Base-by-base conservation (phyloP, 2,113 vertebrate genomes). In the Sinocyclocheilus anshuiensis region DNA sequence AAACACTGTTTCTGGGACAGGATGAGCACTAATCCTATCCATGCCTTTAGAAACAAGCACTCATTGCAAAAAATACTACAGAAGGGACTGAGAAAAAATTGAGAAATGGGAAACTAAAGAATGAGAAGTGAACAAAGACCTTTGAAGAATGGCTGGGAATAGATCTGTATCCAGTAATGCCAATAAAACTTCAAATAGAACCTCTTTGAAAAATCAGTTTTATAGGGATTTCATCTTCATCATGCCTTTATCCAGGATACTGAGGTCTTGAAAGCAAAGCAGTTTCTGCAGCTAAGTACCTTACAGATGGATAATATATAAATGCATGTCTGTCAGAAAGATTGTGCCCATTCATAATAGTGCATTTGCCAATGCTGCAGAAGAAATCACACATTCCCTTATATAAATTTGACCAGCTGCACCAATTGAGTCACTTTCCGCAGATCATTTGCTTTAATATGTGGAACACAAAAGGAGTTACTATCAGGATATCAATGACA, bases 1-100 rank as follows among this genome's bases (percentile, higher is more conserved):
- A 36, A 79, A 59, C 48, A 26, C 77, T 59, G 72, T 79, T 79
- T 79, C 26, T 79, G 53, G 77, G 77, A 36, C 29, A 39, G 77
- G 53, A 59, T 79, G 55, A 79, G 33, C 33, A 39, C 55, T 79
- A 61, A 79, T 79, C 55, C 29, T n/a, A 61, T 79, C 3, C 20
- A 61, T 8, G 55, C 55, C 55, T 61, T 59, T 20, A 79, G 33
- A 76, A 48, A 24, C 72, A 76, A 16, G 72, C 72, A 48, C 69
- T 42, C 69, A 8, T 6, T 36, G 7, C 29, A 74, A 42, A 11
- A 75, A 48, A 75, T 4, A 76, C 33, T 42, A 59, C 29, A 61
- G 33, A 61, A 39, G 4, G 12, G 20, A 79, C 8, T 79, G 53
- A 59, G 20, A 39, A 6, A n/a, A 11, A 36, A 13, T 2, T n/a